Evolutionary conservation across 2,797 vertebrate genomes (phyloP), one percentile per base, ranked within the genome.

Genomic region (Synanceia verrucosa): DNA sequence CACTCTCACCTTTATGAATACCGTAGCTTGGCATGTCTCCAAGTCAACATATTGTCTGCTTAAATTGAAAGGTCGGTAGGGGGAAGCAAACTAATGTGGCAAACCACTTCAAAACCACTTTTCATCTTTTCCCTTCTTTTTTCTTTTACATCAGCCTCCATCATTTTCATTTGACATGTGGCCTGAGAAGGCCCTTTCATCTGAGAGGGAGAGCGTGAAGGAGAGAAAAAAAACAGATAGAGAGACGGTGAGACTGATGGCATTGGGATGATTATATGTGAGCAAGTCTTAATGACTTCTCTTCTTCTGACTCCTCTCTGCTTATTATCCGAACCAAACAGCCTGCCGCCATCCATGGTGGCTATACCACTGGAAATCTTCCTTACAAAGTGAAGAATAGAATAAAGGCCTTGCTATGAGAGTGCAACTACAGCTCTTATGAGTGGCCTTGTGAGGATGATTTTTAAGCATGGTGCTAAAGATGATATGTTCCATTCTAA

Each of bases 91-190:
- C 81, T 92, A 87, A 93, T 90, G 84, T 88, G 77, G 80, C 86
- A 47, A 91, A 88, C 86, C 89, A 92, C 92, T 93, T 93, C 90
- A 92, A 88, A 91, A 90, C 74, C 89, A 91, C 87, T 92, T 94
- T 90, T 90, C 86, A 89, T 92, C 87, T 90, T 83, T 86, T 82
- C 59, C 84, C 73, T 81, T 68, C 67, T 79, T 84, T 81, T 65
- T 79, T 76, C 81, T 56, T 39, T 46, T 79, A 81, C 81, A 89
- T 87, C 86, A 90, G 81, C 67, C 72, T 65, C 80, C 68, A 91
- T 91, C 84, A 88, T 92, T 91, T 89, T 74, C 72, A 78, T 90
- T 90, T 62, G 53, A 76, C 70, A 62, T 73, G 73, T 73, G 81
- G 87, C 63, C 73, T 11, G 63, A 81, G 70, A 83, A 86, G 79